These are phyloP conservation scores for Sarcophaga subvicina DNA, from an alignment of 2,888 invertebrate species.

Conservation along the genomic window DNA sequence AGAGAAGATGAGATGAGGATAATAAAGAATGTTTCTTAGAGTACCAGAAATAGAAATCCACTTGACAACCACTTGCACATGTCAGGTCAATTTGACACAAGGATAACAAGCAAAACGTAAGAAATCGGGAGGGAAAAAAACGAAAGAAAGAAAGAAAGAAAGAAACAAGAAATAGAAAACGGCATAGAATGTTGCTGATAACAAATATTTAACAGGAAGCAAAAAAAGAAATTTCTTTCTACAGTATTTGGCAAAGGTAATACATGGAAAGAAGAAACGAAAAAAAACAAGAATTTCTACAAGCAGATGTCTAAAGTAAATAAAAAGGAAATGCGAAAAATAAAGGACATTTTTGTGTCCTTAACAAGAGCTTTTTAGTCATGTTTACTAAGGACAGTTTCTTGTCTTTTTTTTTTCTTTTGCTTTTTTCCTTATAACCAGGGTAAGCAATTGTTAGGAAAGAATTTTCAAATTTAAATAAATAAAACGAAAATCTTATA, in stretches of 20 bases:
- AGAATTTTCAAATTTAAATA: no score
- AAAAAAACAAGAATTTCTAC: background rate
- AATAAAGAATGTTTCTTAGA: constrained; percentile 17
- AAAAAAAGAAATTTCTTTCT: no score
- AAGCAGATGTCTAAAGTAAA: background rate
- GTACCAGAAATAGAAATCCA: constrained; percentile 38
- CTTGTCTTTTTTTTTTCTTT: no score
- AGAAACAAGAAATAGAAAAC: background rate
- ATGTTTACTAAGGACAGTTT: no score
- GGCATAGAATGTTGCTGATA: constrained; percentile 9
- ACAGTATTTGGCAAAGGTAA: constrained; percentile 12
- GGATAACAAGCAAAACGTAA: constrained; percentile 35
- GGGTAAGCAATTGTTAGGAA: no score
- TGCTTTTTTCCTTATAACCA: no score
- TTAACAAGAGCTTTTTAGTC: background rate
- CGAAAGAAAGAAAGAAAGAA: constrained; percentile 1
- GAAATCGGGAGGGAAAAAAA: background rate
- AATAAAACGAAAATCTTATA: no score
- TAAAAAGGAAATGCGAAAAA: background rate
- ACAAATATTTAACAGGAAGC: constrained; percentile 48
- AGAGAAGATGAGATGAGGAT: constrained; percentile 7
- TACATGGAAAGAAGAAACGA: background rate
- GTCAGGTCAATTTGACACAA: constrained; percentile 58
- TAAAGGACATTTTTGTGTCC: background rate
- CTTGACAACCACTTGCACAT: constrained; percentile 63